phyloP scores from a whole-genome alignment of 2,113 vertebrate genomes.

The Aleadryas rufinucha region DNA sequence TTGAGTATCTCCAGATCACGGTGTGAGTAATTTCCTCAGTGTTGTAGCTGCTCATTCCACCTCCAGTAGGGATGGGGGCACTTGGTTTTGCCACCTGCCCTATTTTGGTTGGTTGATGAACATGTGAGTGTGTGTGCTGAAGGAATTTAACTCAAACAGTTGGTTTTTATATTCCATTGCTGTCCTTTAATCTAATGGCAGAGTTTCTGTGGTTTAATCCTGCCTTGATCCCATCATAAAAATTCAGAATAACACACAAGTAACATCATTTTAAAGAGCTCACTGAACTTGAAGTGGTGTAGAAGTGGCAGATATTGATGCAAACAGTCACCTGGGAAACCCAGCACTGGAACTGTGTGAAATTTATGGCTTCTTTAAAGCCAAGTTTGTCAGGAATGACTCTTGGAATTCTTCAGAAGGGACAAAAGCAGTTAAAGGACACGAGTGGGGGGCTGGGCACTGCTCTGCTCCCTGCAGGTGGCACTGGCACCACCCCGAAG shows the following conservation, averaged over 20 bases:
- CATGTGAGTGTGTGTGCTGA: neutral
- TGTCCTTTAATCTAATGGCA: neutral
- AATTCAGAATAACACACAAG: neutral
- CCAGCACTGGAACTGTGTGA: neutral
- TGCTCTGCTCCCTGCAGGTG: neutral
- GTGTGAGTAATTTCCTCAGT: neutral
- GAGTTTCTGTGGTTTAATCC: neutral
- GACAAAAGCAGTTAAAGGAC: neutral
- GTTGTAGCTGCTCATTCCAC: neutral
- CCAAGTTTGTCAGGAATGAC: neutral
- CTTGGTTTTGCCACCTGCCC: neutral
- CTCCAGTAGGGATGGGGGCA: neutral
- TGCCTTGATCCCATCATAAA: neutral
- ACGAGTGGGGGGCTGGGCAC: rapidly evolving
- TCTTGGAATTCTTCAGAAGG: neutral
- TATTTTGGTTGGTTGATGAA: neutral
- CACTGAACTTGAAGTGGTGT: neutral
- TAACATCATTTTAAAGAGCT: neutral
- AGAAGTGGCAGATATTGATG: neutral
- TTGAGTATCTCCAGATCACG: neutral
- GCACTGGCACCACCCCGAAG: neutral
- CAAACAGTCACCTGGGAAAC: neutral
- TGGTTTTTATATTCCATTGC: neutral
- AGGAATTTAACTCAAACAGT: neutral
- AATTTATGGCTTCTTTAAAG: neutral